Evolutionary conservation across 2,888 invertebrate genomes (phyloP).

Genomic region (Ectemnius lituratus): DNA sequence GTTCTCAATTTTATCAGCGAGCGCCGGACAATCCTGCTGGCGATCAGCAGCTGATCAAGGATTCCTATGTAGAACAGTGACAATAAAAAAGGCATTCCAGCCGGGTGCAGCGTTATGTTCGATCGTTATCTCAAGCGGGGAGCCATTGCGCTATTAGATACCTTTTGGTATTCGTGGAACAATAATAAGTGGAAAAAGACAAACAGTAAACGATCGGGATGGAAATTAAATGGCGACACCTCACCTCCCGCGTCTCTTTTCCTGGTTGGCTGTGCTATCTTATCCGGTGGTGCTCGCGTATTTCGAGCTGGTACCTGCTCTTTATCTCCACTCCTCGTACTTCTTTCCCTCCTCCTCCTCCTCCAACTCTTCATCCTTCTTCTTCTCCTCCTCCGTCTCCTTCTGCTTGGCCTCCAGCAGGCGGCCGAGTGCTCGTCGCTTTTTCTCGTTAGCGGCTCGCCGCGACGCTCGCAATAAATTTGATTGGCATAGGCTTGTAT

Average conservation of each 20-base stretch:
- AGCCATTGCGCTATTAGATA: conserved; percentile 37
- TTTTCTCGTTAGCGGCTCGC: conserved; percentile 49
- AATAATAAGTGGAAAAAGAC: conserved; percentile 29
- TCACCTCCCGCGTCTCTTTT: background rate
- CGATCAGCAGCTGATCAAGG: background rate
- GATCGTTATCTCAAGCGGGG: conserved; percentile 40
- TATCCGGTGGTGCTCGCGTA: conserved; percentile 43
- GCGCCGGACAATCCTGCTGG: background rate
- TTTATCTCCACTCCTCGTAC: conserved; percentile 38
- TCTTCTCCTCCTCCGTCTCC: background rate
- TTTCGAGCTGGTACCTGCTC: conserved; percentile 42
- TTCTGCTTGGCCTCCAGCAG: conserved; percentile 21
- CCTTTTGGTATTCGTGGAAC: conserved; percentile 51
- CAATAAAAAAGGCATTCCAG: conserved; percentile 37
- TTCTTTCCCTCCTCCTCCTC: background rate
- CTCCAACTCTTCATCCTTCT: conserved; percentile 7
- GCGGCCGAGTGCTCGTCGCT: conserved; percentile 1
- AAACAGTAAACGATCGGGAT: background rate
- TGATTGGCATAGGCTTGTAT: conserved; percentile 44
- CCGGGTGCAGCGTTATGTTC: conserved; percentile 30
- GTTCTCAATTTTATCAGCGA: background rate
- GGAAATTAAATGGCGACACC: conserved; percentile 46
- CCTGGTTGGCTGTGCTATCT: conserved; percentile 33
- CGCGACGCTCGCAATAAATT: conserved; percentile 62
- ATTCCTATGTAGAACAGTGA: background rate